Evolutionary conservation across 2,888 invertebrate species (phyloP).

Genomic region (Didymodactylos carnosus): DNA sequence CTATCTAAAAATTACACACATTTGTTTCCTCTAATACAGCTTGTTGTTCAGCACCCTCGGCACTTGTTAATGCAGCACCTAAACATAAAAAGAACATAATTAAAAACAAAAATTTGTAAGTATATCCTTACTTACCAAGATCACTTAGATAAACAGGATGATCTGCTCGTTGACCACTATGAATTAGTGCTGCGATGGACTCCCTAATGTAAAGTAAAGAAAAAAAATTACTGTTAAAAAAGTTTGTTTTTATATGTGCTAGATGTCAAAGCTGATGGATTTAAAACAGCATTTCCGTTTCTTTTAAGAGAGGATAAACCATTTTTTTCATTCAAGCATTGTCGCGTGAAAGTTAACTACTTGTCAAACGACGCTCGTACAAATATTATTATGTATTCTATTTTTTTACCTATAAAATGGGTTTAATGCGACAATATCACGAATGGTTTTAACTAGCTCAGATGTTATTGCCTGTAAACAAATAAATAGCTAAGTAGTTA

Average conservation of each 20-base stretch:
- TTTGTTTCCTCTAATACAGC: conserved; percentile 74
- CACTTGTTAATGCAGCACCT: conserved; percentile 64
- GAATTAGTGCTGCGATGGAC: conserved; percentile 87
- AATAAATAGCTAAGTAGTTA: no score
- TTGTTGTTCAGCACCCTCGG: conserved; percentile 69
- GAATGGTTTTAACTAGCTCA: conserved; percentile 84
- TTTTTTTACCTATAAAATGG: conserved; percentile 50
- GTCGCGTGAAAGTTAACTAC: no score
- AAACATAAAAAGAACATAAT: no score
- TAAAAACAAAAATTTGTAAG: conserved; percentile 1
- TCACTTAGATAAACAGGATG: conserved; percentile 94
- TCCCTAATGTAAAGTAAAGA: conserved; percentile 44
- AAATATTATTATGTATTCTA: no score
- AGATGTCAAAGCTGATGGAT: not conserved
- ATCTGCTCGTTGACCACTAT: conserved; percentile 84
- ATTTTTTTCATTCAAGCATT: no score
- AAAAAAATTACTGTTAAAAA: not conserved
- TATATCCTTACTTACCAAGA: conserved; percentile 43
- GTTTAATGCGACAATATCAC: conserved; percentile 86
- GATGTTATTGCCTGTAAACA: conserved; percentile 58
- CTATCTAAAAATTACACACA: conserved; percentile 41
- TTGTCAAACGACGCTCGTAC: no score
- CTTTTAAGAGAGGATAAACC: no score
- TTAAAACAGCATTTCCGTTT: no score
- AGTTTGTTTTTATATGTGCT: no score